These are phyloP conservation scores for Emydocephalus ijimae DNA, from an alignment of 2,113 vertebrate genomes.

Conservation along the genomic window DNA sequence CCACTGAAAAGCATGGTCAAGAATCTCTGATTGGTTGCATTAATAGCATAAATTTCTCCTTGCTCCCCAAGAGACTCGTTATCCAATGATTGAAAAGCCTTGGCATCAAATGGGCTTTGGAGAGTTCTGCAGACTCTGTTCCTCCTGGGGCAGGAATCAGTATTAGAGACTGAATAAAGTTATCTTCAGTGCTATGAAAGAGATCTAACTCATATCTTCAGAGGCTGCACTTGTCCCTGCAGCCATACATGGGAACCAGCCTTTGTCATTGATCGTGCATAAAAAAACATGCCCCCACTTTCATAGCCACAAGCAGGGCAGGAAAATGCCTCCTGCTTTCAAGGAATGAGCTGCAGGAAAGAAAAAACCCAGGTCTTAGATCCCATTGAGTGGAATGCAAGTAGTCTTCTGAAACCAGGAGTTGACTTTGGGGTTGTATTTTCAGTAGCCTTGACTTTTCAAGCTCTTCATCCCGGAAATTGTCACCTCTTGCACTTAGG, in stretches of 20 bases:
- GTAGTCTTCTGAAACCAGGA: neutral
- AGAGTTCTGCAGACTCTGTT: constrained; percentile 52
- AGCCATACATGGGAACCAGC: constrained; percentile 25
- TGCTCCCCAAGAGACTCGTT: constrained; percentile 51
- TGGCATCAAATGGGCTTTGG: constrained; percentile 57
- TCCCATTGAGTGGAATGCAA: neutral
- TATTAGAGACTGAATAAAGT: constrained; percentile 62
- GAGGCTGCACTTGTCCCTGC: constrained; percentile 29
- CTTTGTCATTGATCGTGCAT: constrained; percentile 16
- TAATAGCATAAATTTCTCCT: neutral
- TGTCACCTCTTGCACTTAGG: too few species aligned
- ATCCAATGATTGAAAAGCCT: constrained; percentile 57
- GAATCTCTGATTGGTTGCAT: constrained; percentile 37
- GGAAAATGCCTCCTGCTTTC: neutral
- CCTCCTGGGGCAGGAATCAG: constrained; percentile 50
- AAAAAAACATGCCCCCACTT: constrained; percentile 1
- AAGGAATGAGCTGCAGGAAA: neutral
- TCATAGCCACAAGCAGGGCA: constrained; percentile 8
- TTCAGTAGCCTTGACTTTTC: neutral
- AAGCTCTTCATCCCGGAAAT: too few species aligned
- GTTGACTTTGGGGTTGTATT: too few species aligned
- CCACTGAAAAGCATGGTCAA: constrained; percentile 20
- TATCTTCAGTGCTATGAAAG: constrained; percentile 43
- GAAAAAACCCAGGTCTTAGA: neutral
- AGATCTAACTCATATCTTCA: constrained; percentile 18